Evolutionary conservation across 1,140 invertebrate species (phyloP).

Genomic region (Ostrea edulis): DNA sequence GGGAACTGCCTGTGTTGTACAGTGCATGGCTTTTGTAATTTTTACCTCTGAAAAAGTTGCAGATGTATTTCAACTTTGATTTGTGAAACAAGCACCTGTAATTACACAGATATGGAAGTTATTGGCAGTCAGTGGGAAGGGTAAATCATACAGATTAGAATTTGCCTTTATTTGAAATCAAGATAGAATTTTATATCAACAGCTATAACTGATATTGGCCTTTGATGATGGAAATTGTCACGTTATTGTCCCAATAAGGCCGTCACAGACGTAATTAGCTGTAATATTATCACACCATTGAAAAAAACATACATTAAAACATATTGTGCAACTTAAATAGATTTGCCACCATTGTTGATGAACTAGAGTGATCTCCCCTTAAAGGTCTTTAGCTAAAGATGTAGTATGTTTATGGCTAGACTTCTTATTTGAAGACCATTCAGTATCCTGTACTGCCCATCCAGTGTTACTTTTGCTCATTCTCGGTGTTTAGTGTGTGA

Average conservation of each 20-base stretch:
- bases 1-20: constrained; percentile 6
- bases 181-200: constrained; percentile 46
- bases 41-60: constrained; percentile 41
- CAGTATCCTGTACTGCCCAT: not conserved
- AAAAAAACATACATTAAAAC: constrained; percentile 12
- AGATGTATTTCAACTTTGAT: constrained; percentile 36
- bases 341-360: not conserved
- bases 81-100: constrained; percentile 42
- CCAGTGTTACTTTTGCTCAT: too few relatives aligned
- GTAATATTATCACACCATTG: constrained; percentile 29
- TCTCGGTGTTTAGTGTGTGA: too few relatives aligned
- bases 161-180: constrained; percentile 46
- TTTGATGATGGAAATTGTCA: constrained; percentile 19
- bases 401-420: not conserved
- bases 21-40: constrained; percentile 33
- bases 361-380: not conserved
- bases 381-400: not conserved
- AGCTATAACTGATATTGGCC: constrained; percentile 33
- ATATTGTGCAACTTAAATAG: not conserved
- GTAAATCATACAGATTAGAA: constrained; percentile 44
- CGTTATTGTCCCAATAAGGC: constrained; percentile 37
- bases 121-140: constrained; percentile 3
- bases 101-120: constrained; percentile 38
- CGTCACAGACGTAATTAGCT: constrained; percentile 24
- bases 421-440: not conserved